Conservation (phyloP, 2,888 invertebrate genomes). For the Cantharis rufa region DNA sequence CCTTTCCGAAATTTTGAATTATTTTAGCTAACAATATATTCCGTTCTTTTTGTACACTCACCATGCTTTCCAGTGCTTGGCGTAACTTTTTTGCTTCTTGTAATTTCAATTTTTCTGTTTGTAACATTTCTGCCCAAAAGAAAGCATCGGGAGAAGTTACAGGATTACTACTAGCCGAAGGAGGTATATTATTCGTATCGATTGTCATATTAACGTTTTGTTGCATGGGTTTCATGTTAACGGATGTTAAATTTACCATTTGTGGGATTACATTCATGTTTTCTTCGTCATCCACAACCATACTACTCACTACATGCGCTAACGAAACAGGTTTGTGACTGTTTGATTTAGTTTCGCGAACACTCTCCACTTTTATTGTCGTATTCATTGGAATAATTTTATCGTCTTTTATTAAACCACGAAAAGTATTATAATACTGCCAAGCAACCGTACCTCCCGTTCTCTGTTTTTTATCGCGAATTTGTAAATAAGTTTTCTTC, state of each 20-base stretch:
- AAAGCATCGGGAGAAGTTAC: neutral
- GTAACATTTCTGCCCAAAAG: neutral
- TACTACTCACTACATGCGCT: neutral
- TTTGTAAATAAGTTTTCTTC: constrained; percentile 4
- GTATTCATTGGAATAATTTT: neutral
- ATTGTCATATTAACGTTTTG: neutral
- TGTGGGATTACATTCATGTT: neutral
- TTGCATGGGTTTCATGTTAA: neutral
- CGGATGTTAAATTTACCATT: neutral
- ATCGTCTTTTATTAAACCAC: neutral
- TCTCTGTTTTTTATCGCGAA: neutral
- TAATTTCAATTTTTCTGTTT: neutral
- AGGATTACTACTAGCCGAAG: neutral
- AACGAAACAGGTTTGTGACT: neutral
- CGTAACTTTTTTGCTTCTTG: neutral
- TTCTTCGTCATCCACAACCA: neutral
- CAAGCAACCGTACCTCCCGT: neutral
- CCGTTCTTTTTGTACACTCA: neutral
- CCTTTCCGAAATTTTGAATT: neutral
- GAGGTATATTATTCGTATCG: neutral
- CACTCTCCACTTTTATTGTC: neutral
- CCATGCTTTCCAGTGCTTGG: neutral
- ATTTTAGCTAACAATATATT: neutral
- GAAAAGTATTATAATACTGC: neutral
- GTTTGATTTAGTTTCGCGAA: neutral